Evolutionary conservation across 2,888 invertebrate genomes (phyloP), one percentile per base, ranked within the genome.

Genomic region (Dryobota labecula): DNA sequence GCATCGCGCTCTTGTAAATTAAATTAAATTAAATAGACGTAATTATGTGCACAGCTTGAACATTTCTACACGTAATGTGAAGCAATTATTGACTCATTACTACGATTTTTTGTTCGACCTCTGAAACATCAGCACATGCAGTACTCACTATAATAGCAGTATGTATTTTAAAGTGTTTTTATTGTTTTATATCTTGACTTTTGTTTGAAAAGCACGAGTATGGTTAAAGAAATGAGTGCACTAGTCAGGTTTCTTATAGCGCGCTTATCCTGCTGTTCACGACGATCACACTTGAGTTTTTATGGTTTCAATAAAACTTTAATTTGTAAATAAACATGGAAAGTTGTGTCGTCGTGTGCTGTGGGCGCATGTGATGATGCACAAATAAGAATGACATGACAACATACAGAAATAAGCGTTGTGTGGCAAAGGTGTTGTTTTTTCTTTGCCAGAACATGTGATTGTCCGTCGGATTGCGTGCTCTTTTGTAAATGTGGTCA

Each of bases 281-380:
- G 41, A 58, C 72, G 56, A 74, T 73, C 78, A 65, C 41, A 57
- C 64, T 74, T 27, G 41, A 57, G 68, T 63, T 85, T 82, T 76
- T 86, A 85, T 76, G 87, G 86, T 80, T 86, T 82, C 80, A 65
- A 78, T 84, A 70, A 73, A 79, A 54, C 47, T 68, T 72, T 53
- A 70, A 72, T 64, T 80, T 53, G 65, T 80, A 83, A 83, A 79
- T 68, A 80, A 71, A 71, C 58, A 63, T 57, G 30, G 45, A 47
- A 15, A 20, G 43, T 67, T 49, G 38, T 64, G 6, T 30, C 2
- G 41, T 18, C 4, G 70, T 20, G 51, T 62, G 62, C 53, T 13
- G 61, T 58, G 47, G 41, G 27, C 54, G 62, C 43, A n/a, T 41
- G 41, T 47, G 64, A 64, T 65, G 47, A 41, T 80, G 61, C 53